Conservation (phyloP, 2,797 vertebrate species). For the Cirrhinus mrigala region DNA sequence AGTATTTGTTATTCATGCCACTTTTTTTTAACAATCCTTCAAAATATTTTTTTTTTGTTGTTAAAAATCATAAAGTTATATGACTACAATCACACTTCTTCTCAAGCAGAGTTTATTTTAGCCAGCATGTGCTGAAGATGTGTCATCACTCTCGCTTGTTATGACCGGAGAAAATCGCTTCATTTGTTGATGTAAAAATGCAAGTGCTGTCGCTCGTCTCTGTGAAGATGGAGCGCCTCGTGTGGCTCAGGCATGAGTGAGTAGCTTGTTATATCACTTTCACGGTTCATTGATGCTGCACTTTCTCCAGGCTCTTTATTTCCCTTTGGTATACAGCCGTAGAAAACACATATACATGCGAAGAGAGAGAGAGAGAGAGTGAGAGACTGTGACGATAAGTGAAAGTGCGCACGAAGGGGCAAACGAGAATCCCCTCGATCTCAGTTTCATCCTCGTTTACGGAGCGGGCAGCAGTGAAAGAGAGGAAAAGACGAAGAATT, state of each 20-base stretch:
- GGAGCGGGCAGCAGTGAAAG: conserved; percentile 52
- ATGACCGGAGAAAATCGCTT: not conserved
- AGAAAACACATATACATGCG: not conserved
- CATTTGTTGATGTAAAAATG: not conserved
- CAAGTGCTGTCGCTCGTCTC: not conserved
- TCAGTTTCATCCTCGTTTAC: conserved; percentile 33
- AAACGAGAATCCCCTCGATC: not conserved
- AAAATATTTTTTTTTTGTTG: no score
- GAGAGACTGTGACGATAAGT: conserved; percentile 18
- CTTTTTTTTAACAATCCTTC: no score
- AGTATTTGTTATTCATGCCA: no score
- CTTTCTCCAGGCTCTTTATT: conserved; percentile 11
- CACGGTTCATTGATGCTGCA: conserved; percentile 29
- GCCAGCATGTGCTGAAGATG: not conserved
- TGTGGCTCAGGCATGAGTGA: not conserved
- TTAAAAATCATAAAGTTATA: no score
- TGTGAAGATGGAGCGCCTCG: not conserved
- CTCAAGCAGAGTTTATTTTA: not conserved
- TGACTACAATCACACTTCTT: no score
- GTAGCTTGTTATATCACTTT: conserved; percentile 34
- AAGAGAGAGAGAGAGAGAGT: conserved; percentile 24
- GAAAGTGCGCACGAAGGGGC: not conserved
- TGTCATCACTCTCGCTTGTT: not conserved
- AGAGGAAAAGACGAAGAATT: conserved; percentile 55
- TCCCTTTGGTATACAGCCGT: conserved; percentile 19